These are phyloP conservation scores for Notoglanidium macrostoma DNA, from an alignment of 2,797 vertebrate genomes.

Conservation along the genomic window DNA sequence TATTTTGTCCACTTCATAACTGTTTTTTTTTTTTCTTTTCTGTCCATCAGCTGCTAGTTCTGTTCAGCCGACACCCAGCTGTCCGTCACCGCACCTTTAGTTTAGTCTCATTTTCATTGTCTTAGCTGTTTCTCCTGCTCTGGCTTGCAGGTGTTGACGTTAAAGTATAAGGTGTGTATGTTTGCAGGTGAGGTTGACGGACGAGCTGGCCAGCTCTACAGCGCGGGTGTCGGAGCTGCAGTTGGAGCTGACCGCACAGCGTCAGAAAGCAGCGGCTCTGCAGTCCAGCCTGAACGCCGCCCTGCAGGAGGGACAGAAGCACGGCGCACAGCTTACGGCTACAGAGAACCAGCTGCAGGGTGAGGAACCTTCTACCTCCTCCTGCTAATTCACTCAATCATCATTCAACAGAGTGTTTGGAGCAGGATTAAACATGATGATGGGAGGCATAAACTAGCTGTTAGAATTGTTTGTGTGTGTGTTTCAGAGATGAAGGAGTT, in stretches of 20 bases:
- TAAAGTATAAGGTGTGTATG: background rate
- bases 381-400: background rate
- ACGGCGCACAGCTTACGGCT: conserved; percentile 63
- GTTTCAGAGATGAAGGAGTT: conserved; percentile 82
- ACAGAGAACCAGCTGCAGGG: conserved; percentile 83
- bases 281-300: conserved; percentile 78
- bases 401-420: background rate
- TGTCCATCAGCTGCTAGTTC: conserved; percentile 8
- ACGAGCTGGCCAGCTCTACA: conserved; percentile 83
- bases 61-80: background rate
- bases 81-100: background rate
- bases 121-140: background rate
- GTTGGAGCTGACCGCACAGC: conserved; percentile 83
- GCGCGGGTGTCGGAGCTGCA: conserved; percentile 86
- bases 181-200: conserved; percentile 82
- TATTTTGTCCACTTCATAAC: conserved; percentile 13
- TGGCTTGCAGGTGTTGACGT: background rate
- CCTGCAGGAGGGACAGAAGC: conserved; percentile 77
- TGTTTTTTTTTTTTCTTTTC: background rate
- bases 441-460: background rate
- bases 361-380: conserved; percentile 57
- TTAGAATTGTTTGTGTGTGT: conserved; percentile 1
- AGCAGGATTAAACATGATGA: background rate
- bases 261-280: conserved; percentile 85
- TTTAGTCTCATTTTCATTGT: background rate